A percentile compares a stretch with the other conserved stretches of the same genome.
Conservation (phyloP, 2,113 vertebrate species). For the Cygnus buccinator region DNA sequence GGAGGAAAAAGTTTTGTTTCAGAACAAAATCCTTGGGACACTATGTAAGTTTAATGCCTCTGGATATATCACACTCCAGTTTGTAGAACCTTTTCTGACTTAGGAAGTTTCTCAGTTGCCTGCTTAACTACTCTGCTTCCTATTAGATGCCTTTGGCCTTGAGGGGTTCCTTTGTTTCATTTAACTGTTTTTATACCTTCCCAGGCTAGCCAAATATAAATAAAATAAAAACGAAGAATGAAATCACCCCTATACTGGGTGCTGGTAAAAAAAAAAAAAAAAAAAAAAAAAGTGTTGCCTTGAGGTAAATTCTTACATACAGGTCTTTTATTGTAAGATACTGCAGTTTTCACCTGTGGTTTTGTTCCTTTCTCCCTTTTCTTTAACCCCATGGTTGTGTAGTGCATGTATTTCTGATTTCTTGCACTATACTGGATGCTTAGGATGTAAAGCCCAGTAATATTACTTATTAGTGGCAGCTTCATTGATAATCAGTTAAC, state of each 20-base stretch:
- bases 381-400: background rate
- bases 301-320: accelerated
- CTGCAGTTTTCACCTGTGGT: background rate
- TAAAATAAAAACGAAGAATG: background rate
- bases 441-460: background rate
- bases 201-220: background rate
- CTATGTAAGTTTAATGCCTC: background rate
- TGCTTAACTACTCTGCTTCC: background rate
- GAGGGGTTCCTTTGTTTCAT: background rate
- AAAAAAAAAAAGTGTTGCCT: background rate
- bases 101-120: background rate
- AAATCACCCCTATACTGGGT: background rate
- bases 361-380: background rate
- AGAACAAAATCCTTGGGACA: background rate
- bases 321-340: background rate
- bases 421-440: background rate
- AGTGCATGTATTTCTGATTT: background rate
- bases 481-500: background rate
- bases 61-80: background rate
- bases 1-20: background rate
- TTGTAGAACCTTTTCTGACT: background rate
- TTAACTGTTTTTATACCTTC: background rate
- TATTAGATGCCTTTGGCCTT: background rate
- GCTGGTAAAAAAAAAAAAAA: background rate
- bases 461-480: background rate